Base-by-base conservation (phyloP, 2,797 vertebrate genomes). In the Gastrophryne carolinensis region DNA sequence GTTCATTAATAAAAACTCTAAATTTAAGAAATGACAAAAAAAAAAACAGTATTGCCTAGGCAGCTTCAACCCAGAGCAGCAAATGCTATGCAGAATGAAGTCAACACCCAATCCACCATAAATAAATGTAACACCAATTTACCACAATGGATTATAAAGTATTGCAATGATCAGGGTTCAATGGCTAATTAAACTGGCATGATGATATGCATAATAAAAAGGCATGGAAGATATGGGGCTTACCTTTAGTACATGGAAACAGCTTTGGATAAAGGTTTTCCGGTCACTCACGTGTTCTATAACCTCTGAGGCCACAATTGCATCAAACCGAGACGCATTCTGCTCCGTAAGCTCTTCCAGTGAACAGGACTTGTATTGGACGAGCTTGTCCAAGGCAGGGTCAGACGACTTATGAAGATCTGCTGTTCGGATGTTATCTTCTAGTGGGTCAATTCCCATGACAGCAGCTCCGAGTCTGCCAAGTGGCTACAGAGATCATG, bases 231-330 rank as follows among this genome's bases (percentile, higher is more conserved):
- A 37, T 34, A 6, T 8, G 21, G 53, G 52, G 4, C 71, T 84
- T 85, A 98, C 98, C 92, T 98, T 98, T 78, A 99, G 87, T 79
- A 96, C 87, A 44, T 83, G 86, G 83, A 80, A 86, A 85, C 95
- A 97, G 88, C 90, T 95, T 84, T 86, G 88, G 81, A 94, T 86
- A 65, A 99, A 98, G 6, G 73, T 89, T 83, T 97, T 95, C 83
- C 95, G 85, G 82, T 99, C 90, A 58, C 86, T 84, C 84, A 98
- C 93, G 87, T 99, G 98, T 81, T 99, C 98, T 79, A 98, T 89
- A 80, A 99, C 95, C 87, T 99, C 98, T 7, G 97, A 99, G 24
- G 96, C 96, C 76, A 99, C 83, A 0, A 98, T 81, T 0, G 95
- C 95, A 69, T 99, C 93, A 75, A 94, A 99, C 17, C 58, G 84